These are phyloP conservation scores for Taphrorychus bicolor DNA, from an alignment of 2,888 invertebrate genomes.

Conservation along the genomic window DNA sequence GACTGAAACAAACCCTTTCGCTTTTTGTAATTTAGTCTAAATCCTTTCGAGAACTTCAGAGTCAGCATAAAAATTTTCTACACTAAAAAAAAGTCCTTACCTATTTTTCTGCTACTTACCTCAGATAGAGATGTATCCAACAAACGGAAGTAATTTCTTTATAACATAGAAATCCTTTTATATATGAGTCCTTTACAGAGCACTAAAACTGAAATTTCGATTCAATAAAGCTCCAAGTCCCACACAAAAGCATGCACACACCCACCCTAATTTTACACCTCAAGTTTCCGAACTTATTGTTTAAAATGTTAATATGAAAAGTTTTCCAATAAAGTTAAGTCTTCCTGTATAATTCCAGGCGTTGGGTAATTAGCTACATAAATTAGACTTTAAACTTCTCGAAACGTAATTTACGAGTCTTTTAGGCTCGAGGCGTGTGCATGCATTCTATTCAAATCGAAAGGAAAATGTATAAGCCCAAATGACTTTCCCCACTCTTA, in stretches of 20 bases:
- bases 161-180: too few species aligned
- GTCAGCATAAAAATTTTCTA: too few species aligned
- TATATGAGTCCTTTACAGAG: not conserved
- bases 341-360: slow-evolving; percentile 10
- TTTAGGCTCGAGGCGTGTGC: not conserved
- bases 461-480: not conserved
- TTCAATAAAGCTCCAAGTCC: not conserved
- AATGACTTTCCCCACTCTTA: too few species aligned
- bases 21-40: too few species aligned
- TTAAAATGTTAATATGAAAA: slow-evolving; percentile 33
- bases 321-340: slow-evolving; percentile 26
- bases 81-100: too few species aligned
- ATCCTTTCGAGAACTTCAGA: too few species aligned
- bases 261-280: not conserved
- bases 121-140: too few species aligned
- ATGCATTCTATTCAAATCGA: not conserved
- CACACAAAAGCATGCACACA: not conserved
- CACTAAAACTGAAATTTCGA: not conserved
- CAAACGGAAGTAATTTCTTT: too few species aligned
- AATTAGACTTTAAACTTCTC: slow-evolving; percentile 27
- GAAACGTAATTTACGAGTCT: slow-evolving; percentile 8
- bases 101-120: too few species aligned
- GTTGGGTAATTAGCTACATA: slow-evolving; percentile 24
- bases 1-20: too few species aligned
- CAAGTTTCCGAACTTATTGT: slow-evolving; percentile 20